Percentiles rank a stretch among this genome's conserved stretches.
phyloP scores from a whole-genome alignment of 2,113 vertebrate genomes.

The Mesoclemmys tuberculata region DNA sequence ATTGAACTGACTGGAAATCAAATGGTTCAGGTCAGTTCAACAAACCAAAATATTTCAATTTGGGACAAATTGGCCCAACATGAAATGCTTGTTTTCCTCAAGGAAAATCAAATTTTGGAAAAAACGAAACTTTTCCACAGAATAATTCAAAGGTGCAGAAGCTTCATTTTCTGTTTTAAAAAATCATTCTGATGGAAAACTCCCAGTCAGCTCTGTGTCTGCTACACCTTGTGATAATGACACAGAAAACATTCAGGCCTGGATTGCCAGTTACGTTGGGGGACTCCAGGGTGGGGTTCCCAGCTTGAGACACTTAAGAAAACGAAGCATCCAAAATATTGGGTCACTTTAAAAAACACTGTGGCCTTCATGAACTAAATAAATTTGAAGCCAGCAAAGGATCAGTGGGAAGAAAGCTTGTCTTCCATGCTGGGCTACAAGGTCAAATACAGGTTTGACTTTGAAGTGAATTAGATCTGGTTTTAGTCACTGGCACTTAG shows the following conservation, averaged over 20 bases:
- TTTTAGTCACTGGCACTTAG: not conserved
- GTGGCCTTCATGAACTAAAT: not conserved
- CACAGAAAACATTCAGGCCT: not conserved
- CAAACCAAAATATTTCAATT: not conserved
- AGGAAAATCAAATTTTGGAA: not conserved
- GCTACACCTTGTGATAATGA: not conserved
- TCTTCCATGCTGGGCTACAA: not conserved
- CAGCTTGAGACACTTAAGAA: not conserved
- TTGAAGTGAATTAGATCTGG: not conserved
- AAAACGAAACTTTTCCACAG: not conserved
- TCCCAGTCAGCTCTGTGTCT: not conserved
- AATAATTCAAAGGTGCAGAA: not conserved
- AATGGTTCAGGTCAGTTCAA: not conserved
- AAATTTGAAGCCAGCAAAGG: not conserved
- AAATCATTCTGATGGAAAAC: not conserved
- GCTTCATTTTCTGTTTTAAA: not conserved
- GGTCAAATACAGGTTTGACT: not conserved
- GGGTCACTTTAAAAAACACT: not conserved
- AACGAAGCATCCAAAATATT: not conserved
- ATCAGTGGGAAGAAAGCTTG: not conserved
- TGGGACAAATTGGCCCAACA: not conserved
- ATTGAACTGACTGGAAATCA: not conserved
- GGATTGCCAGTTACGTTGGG: not conserved
- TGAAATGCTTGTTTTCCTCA: not conserved
- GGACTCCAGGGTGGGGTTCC: not conserved